Evolutionary conservation across 2,888 invertebrate species (phyloP).

Genomic region (Hedychridium roseum): DNA sequence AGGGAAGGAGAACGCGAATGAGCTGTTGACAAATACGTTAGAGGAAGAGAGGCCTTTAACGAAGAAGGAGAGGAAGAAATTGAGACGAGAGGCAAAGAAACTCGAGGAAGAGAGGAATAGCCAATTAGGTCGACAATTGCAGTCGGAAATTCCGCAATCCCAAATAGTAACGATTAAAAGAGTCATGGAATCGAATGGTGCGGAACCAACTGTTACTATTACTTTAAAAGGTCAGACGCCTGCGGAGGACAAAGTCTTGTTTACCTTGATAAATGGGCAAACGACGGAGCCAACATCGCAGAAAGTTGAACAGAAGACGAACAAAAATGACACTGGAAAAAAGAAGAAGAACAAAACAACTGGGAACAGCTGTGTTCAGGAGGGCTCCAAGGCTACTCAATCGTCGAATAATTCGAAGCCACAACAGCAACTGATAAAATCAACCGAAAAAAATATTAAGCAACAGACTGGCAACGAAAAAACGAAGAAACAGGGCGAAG

Average conservation of each 20-base stretch:
- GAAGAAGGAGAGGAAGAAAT: constrained; percentile 58
- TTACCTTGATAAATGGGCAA: constrained; percentile 74
- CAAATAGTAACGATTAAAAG: constrained; percentile 75
- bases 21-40: constrained; percentile 15
- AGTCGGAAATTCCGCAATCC: constrained; percentile 46
- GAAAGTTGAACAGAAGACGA: constrained; percentile 42
- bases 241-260: constrained; percentile 77
- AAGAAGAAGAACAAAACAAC: constrained; percentile 60
- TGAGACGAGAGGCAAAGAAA: constrained; percentile 57
- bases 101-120: constrained; percentile 56
- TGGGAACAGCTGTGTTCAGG: too few relatives aligned
- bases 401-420: constrained; percentile 40
- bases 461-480: constrained; percentile 46
- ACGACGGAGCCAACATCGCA: constrained; percentile 50
- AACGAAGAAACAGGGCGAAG: constrained; percentile 42
- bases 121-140: too few relatives aligned
- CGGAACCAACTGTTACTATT: constrained; percentile 79
- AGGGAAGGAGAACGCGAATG: constrained; percentile 18
- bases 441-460: constrained; percentile 45
- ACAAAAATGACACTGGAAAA: constrained; percentile 40
- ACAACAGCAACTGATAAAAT: constrained; percentile 21
- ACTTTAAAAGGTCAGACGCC: constrained; percentile 78
- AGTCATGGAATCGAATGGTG: constrained; percentile 72
- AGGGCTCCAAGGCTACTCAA: too few relatives aligned
- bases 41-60: too few relatives aligned